These are phyloP conservation scores for Heliocidaris tuberculata DNA, from an alignment of 35 echinoderm and acorn worm species.

Conservation along the genomic window DNA sequence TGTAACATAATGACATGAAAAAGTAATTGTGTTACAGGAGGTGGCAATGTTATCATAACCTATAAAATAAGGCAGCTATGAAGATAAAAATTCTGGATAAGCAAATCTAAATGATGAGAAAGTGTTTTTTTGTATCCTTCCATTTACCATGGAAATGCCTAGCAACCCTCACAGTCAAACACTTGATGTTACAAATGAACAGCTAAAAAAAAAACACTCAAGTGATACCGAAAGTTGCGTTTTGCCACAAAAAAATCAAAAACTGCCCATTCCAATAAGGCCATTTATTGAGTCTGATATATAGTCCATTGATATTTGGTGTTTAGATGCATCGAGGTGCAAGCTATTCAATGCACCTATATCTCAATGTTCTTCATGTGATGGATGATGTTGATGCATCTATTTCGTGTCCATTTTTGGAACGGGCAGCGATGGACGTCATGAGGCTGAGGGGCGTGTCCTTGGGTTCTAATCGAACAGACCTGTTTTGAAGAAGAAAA, in stretches of 20 bases:
- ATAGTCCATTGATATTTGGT: neutral
- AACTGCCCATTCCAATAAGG: neutral
- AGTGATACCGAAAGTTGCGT: neutral
- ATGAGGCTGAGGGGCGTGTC: neutral
- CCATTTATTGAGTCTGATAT: neutral
- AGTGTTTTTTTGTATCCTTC: no score
- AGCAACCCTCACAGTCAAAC: no score
- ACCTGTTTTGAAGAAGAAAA: neutral
- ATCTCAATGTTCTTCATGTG: neutral
- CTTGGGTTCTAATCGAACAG: neutral
- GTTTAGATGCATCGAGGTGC: neutral
- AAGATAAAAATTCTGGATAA: no score
- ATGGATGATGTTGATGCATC: neutral
- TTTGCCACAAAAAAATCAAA: conserved; percentile 39
- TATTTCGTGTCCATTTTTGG: neutral
- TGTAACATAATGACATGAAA: no score
- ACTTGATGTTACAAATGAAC: neutral
- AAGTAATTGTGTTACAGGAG: no score
- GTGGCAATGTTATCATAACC: no score
- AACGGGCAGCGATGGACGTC: neutral
- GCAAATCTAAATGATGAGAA: no score
- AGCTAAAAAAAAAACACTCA: neutral
- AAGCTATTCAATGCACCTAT: neutral
- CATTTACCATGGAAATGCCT: no score
- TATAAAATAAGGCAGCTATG: no score